phyloP scores from a whole-genome alignment of 2,113 vertebrate genomes.

The Elanoides forficatus region DNA sequence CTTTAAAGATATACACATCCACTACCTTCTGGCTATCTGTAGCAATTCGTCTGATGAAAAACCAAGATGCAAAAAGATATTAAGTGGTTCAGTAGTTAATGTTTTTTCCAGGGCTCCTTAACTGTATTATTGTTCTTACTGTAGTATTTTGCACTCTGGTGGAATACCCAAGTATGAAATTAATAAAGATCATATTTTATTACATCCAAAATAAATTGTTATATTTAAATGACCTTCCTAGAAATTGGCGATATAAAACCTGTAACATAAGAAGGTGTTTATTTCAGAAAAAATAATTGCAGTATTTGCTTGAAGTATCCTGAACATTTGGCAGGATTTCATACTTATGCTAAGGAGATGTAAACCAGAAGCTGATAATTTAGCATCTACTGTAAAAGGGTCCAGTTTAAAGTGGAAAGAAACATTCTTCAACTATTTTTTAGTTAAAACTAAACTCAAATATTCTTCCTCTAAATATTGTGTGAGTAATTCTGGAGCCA shows the following conservation, averaged over 20 bases:
- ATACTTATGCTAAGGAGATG: slow-evolving; percentile 47
- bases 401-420: slow-evolving; percentile 16
- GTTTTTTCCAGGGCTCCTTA: slow-evolving; percentile 51
- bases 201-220: slow-evolving; percentile 64
- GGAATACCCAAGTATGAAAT: slow-evolving; percentile 61
- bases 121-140: slow-evolving; percentile 41
- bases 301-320: slow-evolving; percentile 59
- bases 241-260: slow-evolving; percentile 49
- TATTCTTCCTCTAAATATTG: background rate
- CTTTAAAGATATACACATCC: slow-evolving; percentile 22
- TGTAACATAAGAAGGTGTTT: slow-evolving; percentile 65
- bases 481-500: background rate
- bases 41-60: slow-evolving; percentile 49
- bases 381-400: slow-evolving; percentile 43
- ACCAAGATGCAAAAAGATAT: slow-evolving; percentile 54
- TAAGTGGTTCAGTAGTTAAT: slow-evolving; percentile 54
- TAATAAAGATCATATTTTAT: slow-evolving; percentile 61
- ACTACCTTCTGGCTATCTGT: slow-evolving; percentile 49
- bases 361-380: slow-evolving; percentile 68
- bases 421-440: background rate
- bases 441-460: background rate
- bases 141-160: slow-evolving; percentile 51
- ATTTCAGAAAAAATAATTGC: slow-evolving; percentile 66
- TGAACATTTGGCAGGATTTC: slow-evolving; percentile 54
- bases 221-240: slow-evolving; percentile 59